These are phyloP conservation scores for Hypotaenidia okinawae DNA, from an alignment of 2,797 vertebrate genomes.

Conservation along the genomic window DNA sequence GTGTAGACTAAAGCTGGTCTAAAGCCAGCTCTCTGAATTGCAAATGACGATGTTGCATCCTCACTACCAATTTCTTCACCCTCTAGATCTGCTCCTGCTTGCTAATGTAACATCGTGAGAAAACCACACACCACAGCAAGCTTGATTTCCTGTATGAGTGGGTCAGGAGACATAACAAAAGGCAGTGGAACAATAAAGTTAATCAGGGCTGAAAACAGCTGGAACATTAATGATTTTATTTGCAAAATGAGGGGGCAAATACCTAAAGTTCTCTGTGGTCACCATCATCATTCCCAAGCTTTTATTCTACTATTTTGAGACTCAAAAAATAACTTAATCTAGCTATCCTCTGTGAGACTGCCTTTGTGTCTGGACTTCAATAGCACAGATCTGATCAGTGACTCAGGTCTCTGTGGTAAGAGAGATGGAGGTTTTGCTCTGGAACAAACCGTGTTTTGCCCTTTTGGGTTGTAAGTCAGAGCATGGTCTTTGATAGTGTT, in stretches of 20 bases:
- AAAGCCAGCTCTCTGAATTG: slow-evolving; percentile 23
- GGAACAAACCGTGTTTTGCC: not conserved
- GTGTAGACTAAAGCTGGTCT: not conserved
- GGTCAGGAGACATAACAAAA: not conserved
- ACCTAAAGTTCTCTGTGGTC: not conserved
- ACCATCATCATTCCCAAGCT: not conserved
- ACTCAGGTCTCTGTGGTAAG: not conserved
- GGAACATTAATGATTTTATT: not conserved
- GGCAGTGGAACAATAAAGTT: not conserved
- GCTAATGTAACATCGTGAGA: not conserved
- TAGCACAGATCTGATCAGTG: not conserved
- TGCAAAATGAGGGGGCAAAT: not conserved
- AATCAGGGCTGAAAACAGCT: not conserved
- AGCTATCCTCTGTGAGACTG: not conserved
- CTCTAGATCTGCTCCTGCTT: not conserved
- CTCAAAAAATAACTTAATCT: not conserved
- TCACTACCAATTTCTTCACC: not conserved
- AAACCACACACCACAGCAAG: not conserved
- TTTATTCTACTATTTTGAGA: not conserved
- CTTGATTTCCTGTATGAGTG: not conserved
- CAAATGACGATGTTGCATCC: not conserved
- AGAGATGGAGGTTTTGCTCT: not conserved
- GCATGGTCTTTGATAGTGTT: not conserved
- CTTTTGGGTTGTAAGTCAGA: not conserved
- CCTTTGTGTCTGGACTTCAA: not conserved